Percentiles rank a stretch among this genome's conserved stretches.
Conservation (phyloP, 2,888 invertebrate genomes). For the Phytoseiulus persimilis region DNA sequence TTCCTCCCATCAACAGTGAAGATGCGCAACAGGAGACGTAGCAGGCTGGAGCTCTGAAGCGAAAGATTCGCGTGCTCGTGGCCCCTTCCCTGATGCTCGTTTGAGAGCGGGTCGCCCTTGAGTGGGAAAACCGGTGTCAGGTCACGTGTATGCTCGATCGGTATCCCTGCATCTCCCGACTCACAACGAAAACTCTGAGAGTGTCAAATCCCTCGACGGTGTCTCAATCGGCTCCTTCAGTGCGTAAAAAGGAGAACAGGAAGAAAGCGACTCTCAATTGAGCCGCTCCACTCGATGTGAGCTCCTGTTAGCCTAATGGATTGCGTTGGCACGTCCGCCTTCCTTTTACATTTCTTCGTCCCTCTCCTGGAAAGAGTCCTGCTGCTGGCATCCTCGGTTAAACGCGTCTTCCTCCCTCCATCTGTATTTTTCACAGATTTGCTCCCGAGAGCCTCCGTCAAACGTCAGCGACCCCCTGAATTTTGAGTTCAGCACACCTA, state of each 20-base stretch:
- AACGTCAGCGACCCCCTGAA: background rate
- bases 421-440: background rate
- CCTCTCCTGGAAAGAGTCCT: background rate
- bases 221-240: background rate
- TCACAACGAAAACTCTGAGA: background rate
- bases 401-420: background rate
- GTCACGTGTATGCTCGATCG: background rate
- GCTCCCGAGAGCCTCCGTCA: background rate
- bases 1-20: too few species aligned
- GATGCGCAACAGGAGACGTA: too few species aligned
- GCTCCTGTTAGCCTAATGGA: conserved; percentile 5
- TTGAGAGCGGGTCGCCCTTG: background rate
- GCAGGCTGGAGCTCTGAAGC: background rate
- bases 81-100: background rate
- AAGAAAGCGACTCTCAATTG: background rate
- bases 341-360: background rate
- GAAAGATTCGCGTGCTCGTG: background rate
- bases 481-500: background rate
- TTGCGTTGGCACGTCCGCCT: background rate
- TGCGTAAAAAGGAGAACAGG: background rate
- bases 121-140: background rate
- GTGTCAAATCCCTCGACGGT: background rate
- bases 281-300: background rate
- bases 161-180: background rate
- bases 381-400: background rate